Base-by-base conservation (phyloP, 1,140 invertebrate species). In the Elymnias hypermnestra region DNA sequence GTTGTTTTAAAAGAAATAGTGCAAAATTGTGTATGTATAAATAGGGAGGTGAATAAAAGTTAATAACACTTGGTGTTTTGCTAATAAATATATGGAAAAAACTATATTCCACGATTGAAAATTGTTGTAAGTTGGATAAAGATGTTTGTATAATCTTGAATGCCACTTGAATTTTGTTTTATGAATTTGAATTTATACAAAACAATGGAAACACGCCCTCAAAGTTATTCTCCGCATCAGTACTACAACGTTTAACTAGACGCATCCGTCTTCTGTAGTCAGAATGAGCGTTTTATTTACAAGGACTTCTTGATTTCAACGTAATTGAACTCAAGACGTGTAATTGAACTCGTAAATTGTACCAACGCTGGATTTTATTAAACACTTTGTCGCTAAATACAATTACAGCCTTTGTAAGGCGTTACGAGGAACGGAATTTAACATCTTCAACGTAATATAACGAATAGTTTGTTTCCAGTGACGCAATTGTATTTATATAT, bases 171-270 rank as follows among this genome's bases (percentile, higher is more conserved):
- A 4, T 21, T 21, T 6, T 3, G 19, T 21, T 12, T 13, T 10
- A 33, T 1, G 12, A 33, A 33, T 14, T n/a, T n/a, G 14, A 12
- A 2, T 2, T 33, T 13, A 21, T 21, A 21, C 14, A 9, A 10
- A 22, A 36, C 35, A 39, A 52, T 45, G 49, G 42, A 45, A 31
- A 45, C 49, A 19, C 7, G 8, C 18, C 25, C 26, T 14, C 14
- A 40, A 51, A 39, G 49, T 51, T 44, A 39, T 43, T 38, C 42
- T 40, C 41, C 26, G 28, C 40, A 37, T 56, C 40, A 31, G 44
- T 56, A 52, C 48, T 70, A 59, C 53, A 51, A 47, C 59, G 69
- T 57, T 71, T 66, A 75, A 75, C 72, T 71, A 63, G 63, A 45
- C 47, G 58, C 72, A 75, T 75, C 72, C 72, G 59, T 63, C 50